Conservation (phyloP, 2,113 vertebrate genomes). For the Corythornis cristatus region DNA sequence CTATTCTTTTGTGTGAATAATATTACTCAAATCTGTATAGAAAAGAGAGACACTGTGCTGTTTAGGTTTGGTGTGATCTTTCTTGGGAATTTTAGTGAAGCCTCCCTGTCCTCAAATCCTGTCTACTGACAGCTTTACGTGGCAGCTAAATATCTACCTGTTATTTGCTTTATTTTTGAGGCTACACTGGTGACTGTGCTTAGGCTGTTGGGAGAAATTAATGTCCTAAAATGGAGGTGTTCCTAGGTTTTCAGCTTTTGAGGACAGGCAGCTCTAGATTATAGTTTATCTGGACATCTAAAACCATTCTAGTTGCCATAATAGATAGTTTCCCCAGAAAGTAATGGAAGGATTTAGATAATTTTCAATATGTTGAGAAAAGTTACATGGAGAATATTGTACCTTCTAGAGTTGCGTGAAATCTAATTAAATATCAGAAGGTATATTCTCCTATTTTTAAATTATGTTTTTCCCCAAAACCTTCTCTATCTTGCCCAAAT, state of each 20-base stretch:
- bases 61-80: neutral
- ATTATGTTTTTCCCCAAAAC: neutral
- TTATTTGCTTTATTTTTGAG: neutral
- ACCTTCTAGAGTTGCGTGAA: neutral
- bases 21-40: neutral
- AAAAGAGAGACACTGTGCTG: neutral
- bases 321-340: neutral
- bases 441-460: neutral
- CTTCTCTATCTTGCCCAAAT: neutral
- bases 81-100: neutral
- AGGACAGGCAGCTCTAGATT: neutral
- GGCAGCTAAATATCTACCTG: neutral
- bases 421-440: conserved; percentile 15
- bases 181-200: neutral
- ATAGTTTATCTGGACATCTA: neutral
- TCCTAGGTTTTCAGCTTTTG: neutral
- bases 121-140: neutral
- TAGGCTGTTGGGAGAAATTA: neutral
- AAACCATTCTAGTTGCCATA: neutral
- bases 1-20: neutral
- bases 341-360: neutral
- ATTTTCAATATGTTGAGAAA: neutral
- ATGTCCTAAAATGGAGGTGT: neutral
- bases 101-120: neutral
- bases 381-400: neutral